Base-by-base conservation (phyloP, 2,888 invertebrate genomes). In the Steinernema carpocapsae region DNA sequence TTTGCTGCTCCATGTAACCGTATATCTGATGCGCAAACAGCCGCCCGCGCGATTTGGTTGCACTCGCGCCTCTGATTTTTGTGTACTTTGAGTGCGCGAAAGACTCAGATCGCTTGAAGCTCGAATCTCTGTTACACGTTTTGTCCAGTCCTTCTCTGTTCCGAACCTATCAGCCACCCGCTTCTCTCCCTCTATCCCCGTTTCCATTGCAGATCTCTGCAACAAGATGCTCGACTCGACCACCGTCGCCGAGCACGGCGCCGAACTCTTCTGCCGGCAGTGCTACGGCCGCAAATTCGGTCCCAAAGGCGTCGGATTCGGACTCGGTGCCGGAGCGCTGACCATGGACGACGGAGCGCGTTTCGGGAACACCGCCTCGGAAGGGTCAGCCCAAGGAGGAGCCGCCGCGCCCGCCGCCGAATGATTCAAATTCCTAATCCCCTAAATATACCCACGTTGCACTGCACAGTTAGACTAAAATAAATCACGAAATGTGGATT, bases 261-360 rank as follows among this genome's bases (percentile, higher is more conserved):
- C 92, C 78, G 94, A 95, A 84, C 93, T 97, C 78, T 97, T 94
- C 90, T 97, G 97, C 90, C 95, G 94, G 90, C 87, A 92, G 88
- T 97, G 97, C 90, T 96, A 97, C 89, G 95, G 95, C 87, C 94
- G 95, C 90, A 95, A 94, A 89, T 96, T 93, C 93, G 97, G 96
- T 85, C 96, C 96, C 73, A 96, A 96, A 88, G 78, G 95, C 86
- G 96, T 96, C 90, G 97, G 97, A 87, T 97, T 96, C 90, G 97
- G 97, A 85, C 94, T 95, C 88, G 97, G 97, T 87, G 97, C 97
- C 88, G 97, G 97, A 83, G 94, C 94, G 90, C 92, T 97, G 88
- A 94, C 94, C 90, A 97, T 94, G 94, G 96, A 97, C 91, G 90
- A 92, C 88, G 96, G 96, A 84, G 92, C 93, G 80, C 94, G 95